Evolutionary conservation across 2,888 invertebrate genomes (phyloP).

Genomic region (Tachystola acroxantha): DNA sequence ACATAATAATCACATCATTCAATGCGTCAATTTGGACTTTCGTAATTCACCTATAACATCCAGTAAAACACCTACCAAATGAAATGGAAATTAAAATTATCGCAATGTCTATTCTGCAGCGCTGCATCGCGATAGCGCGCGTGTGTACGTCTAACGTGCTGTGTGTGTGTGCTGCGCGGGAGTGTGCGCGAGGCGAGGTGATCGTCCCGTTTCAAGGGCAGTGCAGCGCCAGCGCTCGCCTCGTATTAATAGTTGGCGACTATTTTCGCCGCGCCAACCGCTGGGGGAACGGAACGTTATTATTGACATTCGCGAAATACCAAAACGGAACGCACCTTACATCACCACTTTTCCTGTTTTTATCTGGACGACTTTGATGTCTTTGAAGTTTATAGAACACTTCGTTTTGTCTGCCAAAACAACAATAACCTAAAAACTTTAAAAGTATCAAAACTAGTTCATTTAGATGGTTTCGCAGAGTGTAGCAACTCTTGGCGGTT

Average conservation of each 20-base stretch:
- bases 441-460: constrained; percentile 11
- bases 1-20: no score
- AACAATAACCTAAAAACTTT: constrained; percentile 11
- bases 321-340: constrained; percentile 50
- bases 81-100: constrained; percentile 70
- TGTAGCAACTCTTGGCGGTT: not conserved
- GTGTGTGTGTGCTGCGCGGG: constrained; percentile 35
- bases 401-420: no score
- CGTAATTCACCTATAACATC: no score
- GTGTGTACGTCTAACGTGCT: constrained; percentile 20
- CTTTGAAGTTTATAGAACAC: not conserved
- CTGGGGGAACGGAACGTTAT: constrained; percentile 69
- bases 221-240: constrained; percentile 69
- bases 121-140: constrained; percentile 54
- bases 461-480: not conserved
- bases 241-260: constrained; percentile 74
- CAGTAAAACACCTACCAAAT: no score
- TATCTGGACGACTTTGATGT: not conserved
- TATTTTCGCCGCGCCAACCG: constrained; percentile 69
- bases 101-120: constrained; percentile 57
- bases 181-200: constrained; percentile 67
- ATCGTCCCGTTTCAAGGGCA: constrained; percentile 76
- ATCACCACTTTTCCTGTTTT: constrained; percentile 26
- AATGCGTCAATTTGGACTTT: no score
- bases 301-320: constrained; percentile 73